Evolutionary conservation across 2,113 vertebrate species (phyloP), one percentile per base, ranked within the genome.

Genomic region (Cairina moschata): DNA sequence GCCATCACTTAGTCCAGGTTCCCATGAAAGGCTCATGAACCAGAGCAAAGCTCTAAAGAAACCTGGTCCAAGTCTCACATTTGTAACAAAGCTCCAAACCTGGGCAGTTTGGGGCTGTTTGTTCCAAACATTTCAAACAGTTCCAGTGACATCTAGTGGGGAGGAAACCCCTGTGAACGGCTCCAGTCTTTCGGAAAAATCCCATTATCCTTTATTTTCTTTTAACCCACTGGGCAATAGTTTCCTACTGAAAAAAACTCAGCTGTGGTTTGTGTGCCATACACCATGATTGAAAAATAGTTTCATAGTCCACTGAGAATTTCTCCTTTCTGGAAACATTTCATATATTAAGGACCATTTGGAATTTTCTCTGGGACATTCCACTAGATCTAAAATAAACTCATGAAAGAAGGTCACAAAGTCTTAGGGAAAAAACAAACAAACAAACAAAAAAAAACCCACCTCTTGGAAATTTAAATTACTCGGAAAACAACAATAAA

Each of bases 91-190:
- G 55, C 74, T 84, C 83, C 87, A 76, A 96, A 88, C 56, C 46
- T 62, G 77, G 23, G n/a, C 44, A 96, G 78, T 87, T 93, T 91
- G 95, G 95, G 96, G 93, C 93, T 93, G 89, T 67, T 96, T 86
- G 44, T 77, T 96, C 91, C 84, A 94, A 93, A 95, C 88, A 92
- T 96, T 96, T 96, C 93, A 97, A 96, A 83, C 96, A 97, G 96
- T 96, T 96, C 92, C 96, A 97, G 96, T 97, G 96, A 97, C 96
- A 97, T 96, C 96, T 97, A 97, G 96, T 94, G 96, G 96, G 94
- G 95, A 97, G 78, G 95, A 96, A 89, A 93, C 93, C 95, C 94
- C 89, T 94, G 95, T 0, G 0, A 96, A 40, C 1, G 0, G 67
- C 81, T 97, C 78, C 81, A 95, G 81, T 62, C 81, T 96, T 11